phyloP scores from a whole-genome alignment of 2,888 invertebrate genomes.

The Saturnia japonica region DNA sequence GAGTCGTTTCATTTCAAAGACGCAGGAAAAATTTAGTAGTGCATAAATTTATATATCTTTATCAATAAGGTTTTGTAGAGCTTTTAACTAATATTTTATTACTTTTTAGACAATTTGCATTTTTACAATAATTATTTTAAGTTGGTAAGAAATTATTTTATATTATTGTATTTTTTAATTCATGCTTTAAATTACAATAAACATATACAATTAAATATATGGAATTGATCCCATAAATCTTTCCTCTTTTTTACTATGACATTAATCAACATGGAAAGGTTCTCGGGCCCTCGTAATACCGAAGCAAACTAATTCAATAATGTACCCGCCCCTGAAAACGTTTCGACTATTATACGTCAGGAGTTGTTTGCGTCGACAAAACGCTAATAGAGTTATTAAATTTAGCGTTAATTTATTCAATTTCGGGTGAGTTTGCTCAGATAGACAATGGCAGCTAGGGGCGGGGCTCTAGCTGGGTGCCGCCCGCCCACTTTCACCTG shows the following conservation, averaged over 20 bases:
- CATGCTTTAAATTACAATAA: not conserved
- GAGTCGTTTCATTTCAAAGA: no score
- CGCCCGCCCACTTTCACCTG: conserved; percentile 71
- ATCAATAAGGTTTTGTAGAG: not conserved
- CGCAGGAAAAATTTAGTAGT: no score
- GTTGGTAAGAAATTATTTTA: not conserved
- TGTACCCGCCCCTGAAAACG: conserved; percentile 61
- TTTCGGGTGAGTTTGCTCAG: conserved; percentile 53
- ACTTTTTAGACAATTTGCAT: not conserved
- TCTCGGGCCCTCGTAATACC: conserved; percentile 52
- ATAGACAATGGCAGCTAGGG: conserved; percentile 69
- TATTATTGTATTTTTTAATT: not conserved
- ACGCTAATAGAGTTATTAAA: conserved; percentile 78
- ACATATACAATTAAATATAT: not conserved
- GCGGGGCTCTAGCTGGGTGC: conserved; percentile 55
- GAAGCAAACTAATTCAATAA: conserved; percentile 70
- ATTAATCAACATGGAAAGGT: conserved; percentile 64
- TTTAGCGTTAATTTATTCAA: conserved; percentile 80
- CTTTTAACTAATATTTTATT: not conserved
- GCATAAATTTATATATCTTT: not conserved
- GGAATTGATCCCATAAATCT: conserved; percentile 24
- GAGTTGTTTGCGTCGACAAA: conserved; percentile 72
- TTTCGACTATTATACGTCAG: conserved; percentile 65
- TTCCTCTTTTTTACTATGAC: conserved; percentile 42
- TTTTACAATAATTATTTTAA: no score